A percentile compares a stretch with the other conserved stretches of the same genome.
Evolutionary conservation across 2,797 vertebrate genomes (phyloP).

Genomic region (Acanthurus leucopareius): DNA sequence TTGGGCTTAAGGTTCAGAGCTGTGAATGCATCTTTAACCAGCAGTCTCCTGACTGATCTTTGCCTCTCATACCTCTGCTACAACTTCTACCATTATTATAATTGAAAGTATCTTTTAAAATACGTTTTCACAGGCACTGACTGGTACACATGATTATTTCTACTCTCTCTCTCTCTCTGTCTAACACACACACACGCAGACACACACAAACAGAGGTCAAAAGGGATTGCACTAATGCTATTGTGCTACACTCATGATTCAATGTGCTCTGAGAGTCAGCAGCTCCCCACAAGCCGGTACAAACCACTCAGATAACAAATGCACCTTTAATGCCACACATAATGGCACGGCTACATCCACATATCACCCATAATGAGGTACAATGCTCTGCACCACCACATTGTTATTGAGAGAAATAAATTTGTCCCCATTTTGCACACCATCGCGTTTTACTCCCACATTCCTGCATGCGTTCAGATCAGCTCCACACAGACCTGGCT

Average conservation of each 20-base stretch:
- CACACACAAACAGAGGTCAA: slow-evolving; percentile 59
- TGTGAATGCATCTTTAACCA: slow-evolving; percentile 31
- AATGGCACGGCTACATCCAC: slow-evolving; percentile 29
- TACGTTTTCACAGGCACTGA: slow-evolving; percentile 32
- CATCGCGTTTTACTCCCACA: neutral
- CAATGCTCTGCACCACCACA: slow-evolving; percentile 23
- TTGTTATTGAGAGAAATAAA: neutral
- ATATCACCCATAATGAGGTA: slow-evolving; percentile 22
- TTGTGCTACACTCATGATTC: slow-evolving; percentile 67
- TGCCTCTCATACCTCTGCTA: slow-evolving; percentile 12
- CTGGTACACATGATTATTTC: slow-evolving; percentile 31
- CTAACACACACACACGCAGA: slow-evolving; percentile 20
- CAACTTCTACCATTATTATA: slow-evolving; percentile 27
- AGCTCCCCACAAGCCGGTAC: slow-evolving; percentile 39
- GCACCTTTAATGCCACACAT: slow-evolving; percentile 27
- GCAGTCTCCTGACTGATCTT: slow-evolving; percentile 12
- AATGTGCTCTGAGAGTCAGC: slow-evolving; percentile 46
- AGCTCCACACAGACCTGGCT: neutral
- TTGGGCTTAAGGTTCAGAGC: slow-evolving; percentile 65
- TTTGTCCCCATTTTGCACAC: slow-evolving; percentile 1
- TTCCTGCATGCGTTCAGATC: slow-evolving; percentile 16
- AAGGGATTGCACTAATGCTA: slow-evolving; percentile 67
- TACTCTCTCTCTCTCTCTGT: neutral
- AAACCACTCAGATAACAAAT: slow-evolving; percentile 59
- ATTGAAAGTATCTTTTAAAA: slow-evolving; percentile 23